Base-by-base conservation (phyloP, 2,113 vertebrate species). In the Zeus faber region DNA sequence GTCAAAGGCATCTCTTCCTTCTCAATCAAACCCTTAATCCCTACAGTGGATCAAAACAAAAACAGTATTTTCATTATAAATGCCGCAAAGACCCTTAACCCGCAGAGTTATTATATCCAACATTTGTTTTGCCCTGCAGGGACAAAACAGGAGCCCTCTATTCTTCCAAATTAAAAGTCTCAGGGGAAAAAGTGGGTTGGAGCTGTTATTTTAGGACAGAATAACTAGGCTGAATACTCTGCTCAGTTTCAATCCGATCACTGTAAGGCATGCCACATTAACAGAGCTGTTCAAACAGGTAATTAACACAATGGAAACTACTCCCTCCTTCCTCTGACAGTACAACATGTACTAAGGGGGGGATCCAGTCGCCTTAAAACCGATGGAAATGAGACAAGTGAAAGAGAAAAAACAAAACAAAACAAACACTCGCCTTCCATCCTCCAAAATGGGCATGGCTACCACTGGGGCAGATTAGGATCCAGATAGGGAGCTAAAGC, bases 1-100 rank as follows among this genome's bases (percentile, higher is more conserved):
- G 58, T 53, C 48, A 58, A 23, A 23, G 49, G 1, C 22, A 27
- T 24, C 20, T 10, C 22, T 48, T 56, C 1, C 24, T 40, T 22
- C 26, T 39, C 53, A 49, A 2, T 10, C 16, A 54, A 44, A 18
- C n/a, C n/a, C n/a, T n/a, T n/a, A n/a, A n/a, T n/a, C n/a, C n/a
- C n/a, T n/a, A n/a, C n/a, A n/a, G n/a, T n/a, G n/a, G n/a, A n/a
- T n/a, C n/a, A n/a, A n/a, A n/a, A n/a, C n/a, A n/a, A n/a, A n/a
- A n/a, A n/a, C n/a, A n/a, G n/a, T 35, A 3, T 35, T 35, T 35
- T 35, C 31, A 35, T n/a, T n/a, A n/a, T n/a, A n/a, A n/a, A n/a
- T n/a, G n/a, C n/a, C n/a, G n/a, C n/a, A n/a, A n/a, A n/a, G n/a
- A n/a, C n/a, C n/a, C n/a, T n/a, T n/a, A n/a, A n/a, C n/a, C n/a